phyloP scores from a whole-genome alignment of 2,888 invertebrate genomes.

The Lutraria lutraria region DNA sequence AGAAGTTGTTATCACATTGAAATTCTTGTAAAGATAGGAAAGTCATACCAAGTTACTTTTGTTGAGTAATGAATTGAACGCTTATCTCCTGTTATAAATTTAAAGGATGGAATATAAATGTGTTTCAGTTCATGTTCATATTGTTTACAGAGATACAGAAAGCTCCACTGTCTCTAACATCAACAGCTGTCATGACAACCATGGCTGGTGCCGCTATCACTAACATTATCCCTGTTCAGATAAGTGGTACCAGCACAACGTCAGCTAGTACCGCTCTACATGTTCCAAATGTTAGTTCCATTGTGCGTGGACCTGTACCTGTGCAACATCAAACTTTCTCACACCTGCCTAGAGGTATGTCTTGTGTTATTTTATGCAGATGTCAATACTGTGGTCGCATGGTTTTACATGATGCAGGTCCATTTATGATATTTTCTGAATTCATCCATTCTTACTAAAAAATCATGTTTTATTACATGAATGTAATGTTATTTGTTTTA shows the following conservation, averaged over 20 bases:
- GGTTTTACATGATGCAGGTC: no score
- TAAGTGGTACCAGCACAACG: slow-evolving; percentile 44
- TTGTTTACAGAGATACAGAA: slow-evolving; percentile 59
- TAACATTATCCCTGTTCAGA: slow-evolving; percentile 64
- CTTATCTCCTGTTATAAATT: no score
- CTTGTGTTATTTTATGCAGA: not conserved
- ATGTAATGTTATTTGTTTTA: no score
- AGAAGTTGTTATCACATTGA: not conserved
- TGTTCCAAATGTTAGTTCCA: slow-evolving; percentile 66
- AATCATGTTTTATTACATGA: no score
- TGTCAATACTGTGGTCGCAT: no score
- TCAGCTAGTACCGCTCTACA: slow-evolving; percentile 54
- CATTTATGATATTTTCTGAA: no score
- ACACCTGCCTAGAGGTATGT: slow-evolving; percentile 61
- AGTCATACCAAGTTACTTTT: not conserved
- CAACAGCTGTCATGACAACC: slow-evolving; percentile 44
- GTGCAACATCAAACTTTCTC: slow-evolving; percentile 51
- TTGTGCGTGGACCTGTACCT: slow-evolving; percentile 51
- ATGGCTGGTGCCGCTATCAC: slow-evolving; percentile 44
- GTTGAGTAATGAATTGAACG: not conserved
- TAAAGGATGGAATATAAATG: not conserved
- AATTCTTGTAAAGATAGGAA: no score
- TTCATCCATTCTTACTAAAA: no score
- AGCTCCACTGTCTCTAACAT: slow-evolving; percentile 55
- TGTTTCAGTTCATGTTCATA: not conserved